A percentile compares a stretch with the other conserved stretches of the same genome.
Evolutionary conservation across 2,888 invertebrate genomes (phyloP).

Genomic region (Limnephilus lunatus): DNA sequence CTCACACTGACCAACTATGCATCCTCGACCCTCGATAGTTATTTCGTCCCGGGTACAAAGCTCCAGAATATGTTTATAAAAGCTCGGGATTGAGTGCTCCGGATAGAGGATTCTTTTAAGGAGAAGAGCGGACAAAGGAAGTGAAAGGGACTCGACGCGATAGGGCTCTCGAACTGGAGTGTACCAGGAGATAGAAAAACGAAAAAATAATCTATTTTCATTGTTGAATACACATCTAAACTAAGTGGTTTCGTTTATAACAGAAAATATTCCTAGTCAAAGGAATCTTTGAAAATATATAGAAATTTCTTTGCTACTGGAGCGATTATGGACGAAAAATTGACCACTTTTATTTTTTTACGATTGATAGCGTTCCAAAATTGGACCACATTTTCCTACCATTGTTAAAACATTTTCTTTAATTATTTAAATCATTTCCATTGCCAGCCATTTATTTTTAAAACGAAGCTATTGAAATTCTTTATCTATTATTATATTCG

Average conservation of each 20-base stretch:
- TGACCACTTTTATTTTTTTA: no score
- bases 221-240: slow-evolving; percentile 2
- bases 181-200: neutral
- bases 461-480: no score
- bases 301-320: neutral
- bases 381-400: no score
- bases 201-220: neutral
- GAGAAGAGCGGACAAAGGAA: neutral
- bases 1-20: neutral
- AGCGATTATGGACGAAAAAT: no score
- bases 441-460: no score
- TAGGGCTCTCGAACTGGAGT: neutral
- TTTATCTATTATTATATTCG: no score
- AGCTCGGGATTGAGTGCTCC: neutral
- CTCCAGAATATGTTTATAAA: neutral
- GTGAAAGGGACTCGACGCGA: neutral
- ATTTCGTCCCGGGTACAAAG: neutral
- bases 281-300: neutral
- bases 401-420: no score
- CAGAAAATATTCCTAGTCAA: neutral
- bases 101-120: neutral
- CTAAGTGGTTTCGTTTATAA: neutral
- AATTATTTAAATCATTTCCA: no score
- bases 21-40: neutral
- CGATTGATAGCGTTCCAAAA: no score